phyloP scores from a whole-genome alignment of 2,797 vertebrate genomes.

The Peromyscus eremicus region DNA sequence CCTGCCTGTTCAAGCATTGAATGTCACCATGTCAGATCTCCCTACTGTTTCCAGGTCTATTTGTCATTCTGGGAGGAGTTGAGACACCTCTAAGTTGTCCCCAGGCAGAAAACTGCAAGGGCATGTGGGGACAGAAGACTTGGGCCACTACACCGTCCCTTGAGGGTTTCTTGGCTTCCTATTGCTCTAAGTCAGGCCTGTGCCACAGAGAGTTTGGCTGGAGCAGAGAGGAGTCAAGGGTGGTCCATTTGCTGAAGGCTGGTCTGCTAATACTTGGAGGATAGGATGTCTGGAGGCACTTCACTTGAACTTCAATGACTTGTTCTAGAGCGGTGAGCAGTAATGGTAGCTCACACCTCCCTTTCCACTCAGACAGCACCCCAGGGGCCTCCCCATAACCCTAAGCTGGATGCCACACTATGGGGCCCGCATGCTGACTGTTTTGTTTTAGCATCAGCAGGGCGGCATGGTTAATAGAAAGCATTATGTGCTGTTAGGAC shows the following conservation, averaged over 20 bases:
- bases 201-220: background rate
- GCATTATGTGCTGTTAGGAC: too few species aligned
- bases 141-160: fast-evolving
- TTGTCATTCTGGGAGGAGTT: slow-evolving; percentile 31
- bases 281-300: background rate
- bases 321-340: background rate
- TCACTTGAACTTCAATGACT: background rate
- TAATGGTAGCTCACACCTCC: too few species aligned
- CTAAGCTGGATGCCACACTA: background rate
- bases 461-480: background rate
- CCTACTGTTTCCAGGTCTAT: slow-evolving; percentile 32
- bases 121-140: background rate
- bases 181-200: background rate
- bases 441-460: too few species aligned
- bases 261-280: background rate
- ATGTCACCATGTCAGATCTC: slow-evolving; percentile 49
- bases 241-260: background rate
- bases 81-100: slow-evolving; percentile 44
- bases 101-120: background rate
- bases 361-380: background rate
- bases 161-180: slow-evolving; percentile 2
- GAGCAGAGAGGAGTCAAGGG: background rate
- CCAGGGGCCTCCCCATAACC: background rate
- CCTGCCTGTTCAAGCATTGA: slow-evolving; percentile 60
- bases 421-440: background rate